Percentiles rank a stretch among this genome's conserved stretches.
Conservation (phyloP, 2,113 vertebrate species). For the Urocynchramus pylzowi region DNA sequence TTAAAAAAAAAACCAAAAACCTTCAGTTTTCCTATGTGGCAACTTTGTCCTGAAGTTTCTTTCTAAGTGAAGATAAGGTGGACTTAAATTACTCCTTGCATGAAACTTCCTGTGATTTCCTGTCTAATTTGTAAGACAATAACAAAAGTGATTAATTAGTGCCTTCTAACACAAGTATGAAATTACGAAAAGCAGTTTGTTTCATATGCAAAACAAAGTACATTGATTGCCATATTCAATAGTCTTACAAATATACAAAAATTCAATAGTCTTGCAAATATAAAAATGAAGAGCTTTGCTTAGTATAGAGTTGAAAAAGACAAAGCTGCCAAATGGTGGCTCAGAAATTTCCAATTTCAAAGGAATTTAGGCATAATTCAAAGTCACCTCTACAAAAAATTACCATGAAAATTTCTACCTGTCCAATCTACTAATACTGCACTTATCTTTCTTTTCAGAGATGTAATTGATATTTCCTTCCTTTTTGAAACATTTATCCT, state of each 20-base stretch:
- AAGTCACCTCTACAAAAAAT: not conserved
- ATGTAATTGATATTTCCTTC: not conserved
- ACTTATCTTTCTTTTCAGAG: not conserved
- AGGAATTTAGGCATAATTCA: not conserved
- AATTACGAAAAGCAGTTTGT: not conserved
- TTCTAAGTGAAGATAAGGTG: not conserved
- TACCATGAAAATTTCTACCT: not conserved
- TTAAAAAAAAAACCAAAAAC: not conserved
- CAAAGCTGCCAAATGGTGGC: not conserved
- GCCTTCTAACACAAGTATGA: not conserved
- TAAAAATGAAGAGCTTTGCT: not conserved
- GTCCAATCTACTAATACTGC: not conserved
- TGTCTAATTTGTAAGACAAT: conserved; percentile 4
- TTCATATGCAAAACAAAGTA: conserved; percentile 45
- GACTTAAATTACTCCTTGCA: not conserved
- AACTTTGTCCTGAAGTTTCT: not conserved
- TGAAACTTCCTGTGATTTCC: not conserved
- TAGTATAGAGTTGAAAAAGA: not conserved
- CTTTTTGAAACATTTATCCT: not conserved
- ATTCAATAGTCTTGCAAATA: conserved; percentile 40
- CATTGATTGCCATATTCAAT: not conserved
- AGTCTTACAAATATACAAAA: not conserved
- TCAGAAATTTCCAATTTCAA: not conserved
- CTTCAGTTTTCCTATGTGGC: not conserved
- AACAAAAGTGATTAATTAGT: conserved; percentile 20